phyloP scores from a whole-genome alignment of 2,888 invertebrate genomes.

The Germaria angustata region DNA sequence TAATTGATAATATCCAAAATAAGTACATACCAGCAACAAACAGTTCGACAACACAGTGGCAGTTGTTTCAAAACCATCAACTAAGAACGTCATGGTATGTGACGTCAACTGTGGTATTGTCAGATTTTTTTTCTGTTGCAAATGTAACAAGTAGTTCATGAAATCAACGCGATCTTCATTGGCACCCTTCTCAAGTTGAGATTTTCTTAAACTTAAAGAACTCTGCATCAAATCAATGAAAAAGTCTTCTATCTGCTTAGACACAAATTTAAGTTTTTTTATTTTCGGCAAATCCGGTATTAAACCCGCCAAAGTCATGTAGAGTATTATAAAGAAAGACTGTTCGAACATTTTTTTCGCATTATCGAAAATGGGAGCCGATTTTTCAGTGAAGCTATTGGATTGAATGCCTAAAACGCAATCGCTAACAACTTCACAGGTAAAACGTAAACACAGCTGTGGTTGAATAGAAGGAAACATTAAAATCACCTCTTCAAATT shows the following conservation, averaged over 20 bases:
- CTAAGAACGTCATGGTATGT: conserved; percentile 76
- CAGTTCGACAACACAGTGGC: conserved; percentile 72
- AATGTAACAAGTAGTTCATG: conserved; percentile 74
- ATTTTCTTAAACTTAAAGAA: conserved; percentile 71
- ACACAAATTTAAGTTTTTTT: conserved; percentile 71
- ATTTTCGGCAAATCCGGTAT: conserved; percentile 72
- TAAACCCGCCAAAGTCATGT: conserved; percentile 69
- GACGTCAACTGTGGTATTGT: conserved; percentile 70
- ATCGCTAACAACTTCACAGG: conserved; percentile 80
- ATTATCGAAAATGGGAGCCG: conserved; percentile 74
- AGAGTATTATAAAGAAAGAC: conserved; percentile 66
- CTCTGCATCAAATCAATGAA: conserved; percentile 72
- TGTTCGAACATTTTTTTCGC: conserved; percentile 74
- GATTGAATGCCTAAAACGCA: conserved; percentile 80
- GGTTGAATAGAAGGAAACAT: background rate
- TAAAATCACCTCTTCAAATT: no score
- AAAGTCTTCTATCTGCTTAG: conserved; percentile 82
- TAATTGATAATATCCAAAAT: no score
- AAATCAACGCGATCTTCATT: conserved; percentile 73
- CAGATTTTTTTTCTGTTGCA: conserved; percentile 75
- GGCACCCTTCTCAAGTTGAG: conserved; percentile 51
- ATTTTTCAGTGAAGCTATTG: conserved; percentile 76
- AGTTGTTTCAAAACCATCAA: conserved; percentile 77
- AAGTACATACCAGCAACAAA: conserved; percentile 70
- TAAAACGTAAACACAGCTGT: conserved; percentile 77